Base-by-base conservation (phyloP, 2,888 invertebrate species). In the Synergus gifuensis region DNA sequence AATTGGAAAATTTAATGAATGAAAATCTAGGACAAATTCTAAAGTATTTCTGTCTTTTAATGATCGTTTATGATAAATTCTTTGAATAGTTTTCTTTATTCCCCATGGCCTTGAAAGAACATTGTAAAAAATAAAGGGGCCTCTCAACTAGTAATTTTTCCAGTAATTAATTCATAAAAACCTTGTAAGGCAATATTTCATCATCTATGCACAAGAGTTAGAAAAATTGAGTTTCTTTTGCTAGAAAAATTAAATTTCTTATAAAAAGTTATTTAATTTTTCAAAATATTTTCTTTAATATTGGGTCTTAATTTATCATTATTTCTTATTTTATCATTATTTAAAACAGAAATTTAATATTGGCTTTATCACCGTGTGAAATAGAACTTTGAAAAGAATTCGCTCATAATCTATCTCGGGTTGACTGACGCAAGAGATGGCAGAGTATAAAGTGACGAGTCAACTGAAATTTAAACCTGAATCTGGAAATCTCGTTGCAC, bases 401-500 rank as follows among this genome's bases (percentile, higher is more conserved):
- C 60, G 22, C 60, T 60, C 60, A 22, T 49, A 42, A 28, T 69
- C 16, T 7, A 16, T 49, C 46, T 49, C 22, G 49, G 46, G 69
- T 22, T 69, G 44, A 49, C 28, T 49, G 49, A 44, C 46, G 46
- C 7, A 67, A 44, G 22, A 67, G 46, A 28, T n/a, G 22, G 7
- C 16, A 11, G 22, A 28, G 36, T 69, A 69, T 69, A 49, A 69
- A 69, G 49, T 69, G 69, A 49, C 22, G 49, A 69, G 69, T 69
- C 49, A 49, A 54, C 69, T 69, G 69, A 69, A 69, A 69, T 69
- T 54, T 36, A 69, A 69, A 54, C 69, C 69, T 49, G 69, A 69
- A 69, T 69, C 69, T 69, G 69, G 49, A 69, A 69, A 69, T 69
- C 69, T 49, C 28, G 69, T 69, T 49, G 69, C 49, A 69, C 28